Percentiles rank a stretch among this genome's conserved stretches.
Evolutionary conservation across 2,888 invertebrate species (phyloP).

Genomic region (Microctonus brassicae): DNA sequence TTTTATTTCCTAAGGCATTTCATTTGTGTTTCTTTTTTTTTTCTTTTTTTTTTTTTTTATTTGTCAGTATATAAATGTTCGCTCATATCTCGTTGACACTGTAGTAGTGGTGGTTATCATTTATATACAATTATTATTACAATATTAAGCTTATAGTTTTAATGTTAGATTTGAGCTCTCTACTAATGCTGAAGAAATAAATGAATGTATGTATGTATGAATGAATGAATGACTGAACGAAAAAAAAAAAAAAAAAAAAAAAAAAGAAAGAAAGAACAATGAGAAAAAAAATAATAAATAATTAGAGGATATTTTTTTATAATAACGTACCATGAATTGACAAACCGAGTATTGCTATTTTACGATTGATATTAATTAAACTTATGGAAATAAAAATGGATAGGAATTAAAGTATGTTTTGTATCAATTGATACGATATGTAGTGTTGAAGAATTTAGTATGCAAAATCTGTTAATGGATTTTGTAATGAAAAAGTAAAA

Average conservation of each 20-base stretch:
- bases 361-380: constrained; percentile 49
- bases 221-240: too few relatives aligned
- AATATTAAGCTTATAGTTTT: constrained; percentile 49
- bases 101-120: constrained; percentile 37
- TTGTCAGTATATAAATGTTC: constrained; percentile 43
- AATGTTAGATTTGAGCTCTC: constrained; percentile 49
- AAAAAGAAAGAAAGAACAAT: too few relatives aligned
- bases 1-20: constrained; percentile 64
- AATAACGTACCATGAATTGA: constrained; percentile 52
- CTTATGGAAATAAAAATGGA: constrained; percentile 30
- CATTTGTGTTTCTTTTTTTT: constrained; percentile 43
- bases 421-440: constrained; percentile 30
- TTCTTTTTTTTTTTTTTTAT: constrained; percentile 29
- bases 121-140: constrained; percentile 53
- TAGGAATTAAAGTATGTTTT: constrained; percentile 21
- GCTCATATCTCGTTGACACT: constrained; percentile 32
- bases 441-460: constrained; percentile 6
- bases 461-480: constrained; percentile 24
- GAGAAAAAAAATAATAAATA: constrained; percentile 6
- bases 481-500: constrained; percentile 50
- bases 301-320: constrained; percentile 50
- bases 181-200: constrained; percentile 50
- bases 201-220: too few relatives aligned
- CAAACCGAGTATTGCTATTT: constrained; percentile 65
- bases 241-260: too few relatives aligned